Evolutionary conservation across 1,140 invertebrate genomes (phyloP), one percentile per base, ranked within the genome.

Genomic region (Orussus abietinus): DNA sequence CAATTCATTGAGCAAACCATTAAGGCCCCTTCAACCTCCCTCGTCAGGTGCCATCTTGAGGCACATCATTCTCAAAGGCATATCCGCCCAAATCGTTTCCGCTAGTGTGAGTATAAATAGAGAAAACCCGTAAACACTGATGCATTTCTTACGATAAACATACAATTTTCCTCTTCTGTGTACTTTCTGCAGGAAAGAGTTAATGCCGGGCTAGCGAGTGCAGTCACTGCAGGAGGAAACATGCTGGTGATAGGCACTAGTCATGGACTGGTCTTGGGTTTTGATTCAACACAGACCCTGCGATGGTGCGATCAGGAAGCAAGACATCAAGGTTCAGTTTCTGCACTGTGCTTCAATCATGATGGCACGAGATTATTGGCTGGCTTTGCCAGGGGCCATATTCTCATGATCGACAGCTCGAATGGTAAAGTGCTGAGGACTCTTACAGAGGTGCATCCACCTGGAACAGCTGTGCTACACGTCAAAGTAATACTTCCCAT

Each of bases 201-300:
- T 13, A 86, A 90, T 74, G 88, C 90, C 38, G 93, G 93, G 14
- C 78, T 86, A 39, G 89, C 92, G 2, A 92, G 90, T 53, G 82
- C 88, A 13, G 78, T 88, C 15, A 80, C 85, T 46, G 86, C 86
- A 25, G 84, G 87, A 37, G 79, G 81, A 2, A 82, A 83, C 32
- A 80, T 88, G 57, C 84, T 96, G 48, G 88, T 87, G 12, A 81
- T 97, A 32, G 94, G 95, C 21, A 97, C 93, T 26, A 92, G 90
- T 25, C 91, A 96, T 73, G 93, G 94, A 13, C 79, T 93, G 44
- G 80, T 96, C 38, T 72, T 97, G 10, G 83, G 90, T 37, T 97
- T 97, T 77, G 91, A 92, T 77, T 76, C 78, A 3, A 80, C 83
- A 15, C 89, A 92, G 71, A 86, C 81, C 11, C 70, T 96, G 45